These are phyloP conservation scores for Cactoblastis cactorum DNA, from an alignment of 2,888 invertebrate species.

Conservation along the genomic window DNA sequence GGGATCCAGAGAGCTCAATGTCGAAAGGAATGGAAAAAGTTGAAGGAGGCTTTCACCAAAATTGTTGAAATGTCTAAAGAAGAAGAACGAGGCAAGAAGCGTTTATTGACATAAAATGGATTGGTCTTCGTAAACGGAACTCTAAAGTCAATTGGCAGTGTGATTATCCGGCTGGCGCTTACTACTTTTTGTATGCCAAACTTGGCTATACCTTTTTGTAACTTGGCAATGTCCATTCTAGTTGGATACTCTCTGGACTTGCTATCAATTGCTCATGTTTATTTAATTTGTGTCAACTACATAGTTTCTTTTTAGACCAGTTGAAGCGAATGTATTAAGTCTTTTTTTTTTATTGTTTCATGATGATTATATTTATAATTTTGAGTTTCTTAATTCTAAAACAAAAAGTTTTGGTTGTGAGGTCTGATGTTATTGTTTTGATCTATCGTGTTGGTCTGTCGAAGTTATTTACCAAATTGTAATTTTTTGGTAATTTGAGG, in stretches of 20 bases:
- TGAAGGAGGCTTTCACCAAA: background rate
- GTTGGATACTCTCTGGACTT: background rate
- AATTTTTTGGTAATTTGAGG: too few relatives aligned
- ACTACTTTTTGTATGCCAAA: slow-evolving; percentile 5
- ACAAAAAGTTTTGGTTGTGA: too few relatives aligned
- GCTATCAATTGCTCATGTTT: background rate
- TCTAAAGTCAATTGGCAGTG: background rate
- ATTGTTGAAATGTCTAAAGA: background rate
- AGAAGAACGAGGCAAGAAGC: too few relatives aligned
- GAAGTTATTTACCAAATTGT: too few relatives aligned
- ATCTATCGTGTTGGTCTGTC: too few relatives aligned
- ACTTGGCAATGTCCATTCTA: background rate
- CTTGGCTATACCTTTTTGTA: slow-evolving; percentile 5
- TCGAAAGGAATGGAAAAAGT: too few relatives aligned
- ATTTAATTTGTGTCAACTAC: background rate
- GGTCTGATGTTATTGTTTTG: too few relatives aligned
- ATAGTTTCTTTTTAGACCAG: background rate
- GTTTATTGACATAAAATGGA: background rate
- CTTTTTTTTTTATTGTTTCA: too few relatives aligned
- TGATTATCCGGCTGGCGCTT: background rate
- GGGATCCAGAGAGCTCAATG: too few relatives aligned
- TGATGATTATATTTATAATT: too few relatives aligned
- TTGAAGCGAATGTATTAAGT: too few relatives aligned
- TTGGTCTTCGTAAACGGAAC: background rate
- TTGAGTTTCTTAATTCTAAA: too few relatives aligned